Base-by-base conservation (phyloP, 2,113 vertebrate species). In the Hippocampus mohnikei region DNA sequence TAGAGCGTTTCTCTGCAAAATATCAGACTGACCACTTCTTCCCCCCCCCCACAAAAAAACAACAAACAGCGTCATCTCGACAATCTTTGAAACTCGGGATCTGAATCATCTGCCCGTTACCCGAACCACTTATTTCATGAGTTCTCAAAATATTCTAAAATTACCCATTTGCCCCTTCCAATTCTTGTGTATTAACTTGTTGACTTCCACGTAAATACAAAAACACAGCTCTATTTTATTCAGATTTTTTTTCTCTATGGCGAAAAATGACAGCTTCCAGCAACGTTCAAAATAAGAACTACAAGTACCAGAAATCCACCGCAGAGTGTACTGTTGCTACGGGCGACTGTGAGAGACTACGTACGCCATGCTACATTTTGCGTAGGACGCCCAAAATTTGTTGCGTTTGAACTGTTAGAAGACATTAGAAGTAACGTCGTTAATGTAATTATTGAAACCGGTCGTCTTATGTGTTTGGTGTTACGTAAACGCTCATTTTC, bases 321-420 rank as follows among this genome's bases (percentile, higher is more conserved):
- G 0, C 21, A 20, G 0, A 33, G 88, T 84, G 70, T 79, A 69
- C 71, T 77, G 93, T 94, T 92, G 90, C 92, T 79, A 91, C n/a
- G 87, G 93, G 81, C 85, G 85, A 92, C 91, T 55, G 23, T 76
- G 59, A 72, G 75, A 88, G 83, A 84, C 74, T 69, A 18, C 66
- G 69, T 9, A 9, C 10, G 61, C 20, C 9, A 29, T 2, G 0
- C 2, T 16, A 11, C 0, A 71, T 37, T 62, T 40, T 18, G n/a
- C 3, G 25, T 53, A 13, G 21, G 15, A 69, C 61, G 42, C 25
- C 7, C 23, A 1, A 12, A 70, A 59, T 59, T 70, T 60, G 48
- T 15, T 16, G 9, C 20, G 18, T 65, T 62, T 50, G 0, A 78
- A 27, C 16, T 1, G 5, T 37, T 44, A 4, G 3, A 15, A 23